Evolutionary conservation across 2,113 vertebrate species (phyloP).

Genomic region (Chloropsis hardwickii): DNA sequence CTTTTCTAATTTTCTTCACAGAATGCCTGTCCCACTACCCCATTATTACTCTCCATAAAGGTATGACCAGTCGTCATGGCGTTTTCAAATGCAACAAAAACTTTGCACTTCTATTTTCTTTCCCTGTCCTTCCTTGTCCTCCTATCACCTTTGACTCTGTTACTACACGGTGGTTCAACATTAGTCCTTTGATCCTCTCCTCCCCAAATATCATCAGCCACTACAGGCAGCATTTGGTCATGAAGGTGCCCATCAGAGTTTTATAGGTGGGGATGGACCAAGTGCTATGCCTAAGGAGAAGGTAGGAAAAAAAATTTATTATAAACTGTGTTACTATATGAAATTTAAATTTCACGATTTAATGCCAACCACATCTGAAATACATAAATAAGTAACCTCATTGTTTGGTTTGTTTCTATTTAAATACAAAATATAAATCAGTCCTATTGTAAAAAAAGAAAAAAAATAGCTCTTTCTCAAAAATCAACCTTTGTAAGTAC

Average conservation of each 20-base stretch:
- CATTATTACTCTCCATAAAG: not conserved
- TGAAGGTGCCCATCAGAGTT: not conserved
- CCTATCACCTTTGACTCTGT: no score
- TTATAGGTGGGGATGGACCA: not conserved
- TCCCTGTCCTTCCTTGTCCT: not conserved
- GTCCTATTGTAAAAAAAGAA: not conserved
- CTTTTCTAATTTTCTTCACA: constrained; percentile 52
- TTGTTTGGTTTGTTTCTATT: not conserved
- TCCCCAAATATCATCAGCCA: not conserved
- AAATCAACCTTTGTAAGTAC: not conserved
- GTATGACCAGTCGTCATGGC: not conserved
- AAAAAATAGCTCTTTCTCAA: not conserved
- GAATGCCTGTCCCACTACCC: not conserved
- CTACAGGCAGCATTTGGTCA: not conserved
- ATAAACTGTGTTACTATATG: not conserved
- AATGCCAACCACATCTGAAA: not conserved
- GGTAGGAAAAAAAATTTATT: not conserved
- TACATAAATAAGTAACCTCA: not conserved
- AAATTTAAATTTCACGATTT: not conserved
- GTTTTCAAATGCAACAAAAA: not conserved
- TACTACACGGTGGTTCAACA: not conserved
- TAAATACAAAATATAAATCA: not conserved
- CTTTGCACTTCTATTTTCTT: not conserved
- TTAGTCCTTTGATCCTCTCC: not conserved
- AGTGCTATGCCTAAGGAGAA: not conserved